Conservation (phyloP, 2,797 vertebrate species). For the Hipposideros larvatus region DNA sequence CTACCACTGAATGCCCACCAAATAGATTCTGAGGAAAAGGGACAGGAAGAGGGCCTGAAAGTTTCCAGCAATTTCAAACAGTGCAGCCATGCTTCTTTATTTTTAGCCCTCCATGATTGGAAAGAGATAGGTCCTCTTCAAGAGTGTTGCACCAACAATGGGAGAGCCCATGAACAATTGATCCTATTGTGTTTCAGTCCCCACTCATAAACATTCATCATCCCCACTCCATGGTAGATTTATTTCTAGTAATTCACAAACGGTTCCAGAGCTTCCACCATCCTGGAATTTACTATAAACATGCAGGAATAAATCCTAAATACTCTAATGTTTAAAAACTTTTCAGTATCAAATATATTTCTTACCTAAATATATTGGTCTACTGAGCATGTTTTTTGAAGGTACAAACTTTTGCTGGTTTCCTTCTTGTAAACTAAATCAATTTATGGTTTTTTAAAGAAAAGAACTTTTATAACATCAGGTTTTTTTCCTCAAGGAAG, state of each 20-base stretch:
- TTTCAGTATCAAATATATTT: slow-evolving; percentile 9
- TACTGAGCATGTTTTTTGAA: neutral
- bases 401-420: neutral
- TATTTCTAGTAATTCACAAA: slow-evolving; percentile 28
- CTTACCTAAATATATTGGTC: neutral
- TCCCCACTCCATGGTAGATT: neutral
- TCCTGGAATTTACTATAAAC: slow-evolving; percentile 44
- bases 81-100: neutral
- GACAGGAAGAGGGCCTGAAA: neutral
- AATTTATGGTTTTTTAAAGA: slow-evolving; percentile 2
- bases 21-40: neutral
- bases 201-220: neutral
- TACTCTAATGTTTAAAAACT: neutral
- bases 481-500: neutral
- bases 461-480: slow-evolving; percentile 29
- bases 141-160: neutral
- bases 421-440: neutral
- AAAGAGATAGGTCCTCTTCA: neutral
- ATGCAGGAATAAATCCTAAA: slow-evolving; percentile 34
- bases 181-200: neutral
- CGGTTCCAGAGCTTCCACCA: neutral
- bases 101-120: neutral
- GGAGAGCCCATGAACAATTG: neutral
- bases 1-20: neutral
- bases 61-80: neutral